Evolutionary conservation across 2,888 invertebrate genomes (phyloP).

Genomic region (Cosmopolites sordidus): DNA sequence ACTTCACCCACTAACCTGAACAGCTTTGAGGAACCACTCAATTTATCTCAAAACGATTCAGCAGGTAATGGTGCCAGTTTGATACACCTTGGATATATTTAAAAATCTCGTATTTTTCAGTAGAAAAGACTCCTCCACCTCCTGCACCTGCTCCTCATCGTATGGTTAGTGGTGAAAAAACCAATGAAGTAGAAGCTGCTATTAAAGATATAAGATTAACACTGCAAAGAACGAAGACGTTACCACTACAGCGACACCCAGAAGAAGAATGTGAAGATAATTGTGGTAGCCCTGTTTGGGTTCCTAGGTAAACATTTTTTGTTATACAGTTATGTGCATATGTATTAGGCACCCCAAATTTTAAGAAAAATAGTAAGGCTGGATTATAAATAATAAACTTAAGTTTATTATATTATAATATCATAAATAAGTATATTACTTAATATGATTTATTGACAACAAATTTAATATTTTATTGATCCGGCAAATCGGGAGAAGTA

Average conservation of each 20-base stretch:
- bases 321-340: no score
- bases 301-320: slow-evolving; percentile 54
- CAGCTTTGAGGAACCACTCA: slow-evolving; percentile 43
- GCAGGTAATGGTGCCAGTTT: slow-evolving; percentile 37
- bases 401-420: no score
- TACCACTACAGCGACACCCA: slow-evolving; percentile 53
- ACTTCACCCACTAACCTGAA: slow-evolving; percentile 39
- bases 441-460: no score
- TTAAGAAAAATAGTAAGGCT: no score
- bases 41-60: slow-evolving; percentile 43
- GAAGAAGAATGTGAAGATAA: slow-evolving; percentile 50
- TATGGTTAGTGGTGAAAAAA: slow-evolving; percentile 44
- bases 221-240: slow-evolving; percentile 66
- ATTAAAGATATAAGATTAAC: slow-evolving; percentile 81
- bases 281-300: slow-evolving; percentile 64
- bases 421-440: no score
- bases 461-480: no score
- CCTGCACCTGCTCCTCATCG: slow-evolving; percentile 74
- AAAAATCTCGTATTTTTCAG: neutral
- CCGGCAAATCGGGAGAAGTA: no score
- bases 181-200: slow-evolving; percentile 57
- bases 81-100: neutral
- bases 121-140: slow-evolving; percentile 64
- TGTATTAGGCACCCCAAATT: no score
- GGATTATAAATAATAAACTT: no score